Conservation (phyloP, 2,113 vertebrate genomes). For the Myocastor coypus region DNA sequence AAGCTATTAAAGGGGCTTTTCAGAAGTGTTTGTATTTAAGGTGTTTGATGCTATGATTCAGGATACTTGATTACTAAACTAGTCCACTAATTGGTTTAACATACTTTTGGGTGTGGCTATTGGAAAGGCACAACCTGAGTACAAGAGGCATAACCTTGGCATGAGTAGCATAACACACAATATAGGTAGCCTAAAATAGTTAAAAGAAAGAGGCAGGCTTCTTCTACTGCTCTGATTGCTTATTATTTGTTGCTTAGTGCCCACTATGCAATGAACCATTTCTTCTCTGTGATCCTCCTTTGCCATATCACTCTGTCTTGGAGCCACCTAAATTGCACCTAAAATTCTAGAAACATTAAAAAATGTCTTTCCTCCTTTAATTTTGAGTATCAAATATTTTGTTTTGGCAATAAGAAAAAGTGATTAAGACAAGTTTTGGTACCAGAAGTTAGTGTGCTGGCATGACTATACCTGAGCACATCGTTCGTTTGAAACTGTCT, state of each 20-base stretch:
- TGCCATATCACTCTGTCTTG: neutral
- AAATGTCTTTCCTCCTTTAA: neutral
- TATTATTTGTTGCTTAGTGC: neutral
- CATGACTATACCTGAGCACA: neutral
- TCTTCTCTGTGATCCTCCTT: neutral
- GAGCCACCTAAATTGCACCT: neutral
- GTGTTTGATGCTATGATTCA: neutral
- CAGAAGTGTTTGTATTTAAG: neutral
- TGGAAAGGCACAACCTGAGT: neutral
- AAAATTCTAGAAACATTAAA: neutral
- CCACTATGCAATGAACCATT: neutral
- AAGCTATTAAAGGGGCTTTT: neutral
- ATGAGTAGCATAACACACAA: neutral
- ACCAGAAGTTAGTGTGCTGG: neutral
- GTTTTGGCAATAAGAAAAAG: neutral
- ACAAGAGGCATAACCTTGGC: neutral
- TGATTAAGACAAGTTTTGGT: neutral
- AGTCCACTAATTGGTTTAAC: neutral
- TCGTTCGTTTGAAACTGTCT: neutral
- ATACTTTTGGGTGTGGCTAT: neutral
- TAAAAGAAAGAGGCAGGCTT: neutral
- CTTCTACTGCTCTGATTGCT: neutral
- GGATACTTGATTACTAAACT: neutral
- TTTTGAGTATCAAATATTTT: neutral
- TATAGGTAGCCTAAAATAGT: neutral